Base-by-base conservation (phyloP, 2,888 invertebrate species). In the Pseudoips prasinana region DNA sequence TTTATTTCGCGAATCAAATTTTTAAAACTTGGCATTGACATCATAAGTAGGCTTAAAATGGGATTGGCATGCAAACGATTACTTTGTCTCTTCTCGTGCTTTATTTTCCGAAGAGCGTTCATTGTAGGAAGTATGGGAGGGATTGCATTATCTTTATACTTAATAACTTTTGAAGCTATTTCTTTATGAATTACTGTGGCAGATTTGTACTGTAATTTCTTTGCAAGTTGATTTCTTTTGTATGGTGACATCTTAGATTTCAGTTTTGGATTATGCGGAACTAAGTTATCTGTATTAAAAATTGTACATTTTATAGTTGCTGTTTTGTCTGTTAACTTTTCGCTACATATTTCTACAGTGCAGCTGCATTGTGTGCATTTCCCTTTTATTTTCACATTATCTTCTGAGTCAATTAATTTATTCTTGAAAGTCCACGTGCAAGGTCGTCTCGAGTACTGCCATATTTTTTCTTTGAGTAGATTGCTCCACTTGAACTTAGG, bases 401-500 rank as follows among this genome's bases (percentile, higher is more conserved):
- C 10, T 24, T 10, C 10, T 24, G 9, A 24, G 10, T 24, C 7
- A 8, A 23, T 25, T 25, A 25, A 25, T 25, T 25, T 25, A 25
- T 25, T 25, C 25, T 25, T 25, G 25, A 25, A 25, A 25, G 25
- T 25, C 25, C 25, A 25, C 25, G 25, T 25, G 25, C 25, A 25
- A 25, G 25, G 25, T 25, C 25, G 25, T 25, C 25, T 25, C 25
- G 25, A 25, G 25, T 25, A 25, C 25, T 25, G 25, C 25, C 25
- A 25, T 25, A 25, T 25, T 25, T 25, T 25, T 24, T 22, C 24
- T 22, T 30, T 30, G 10, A 30, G 18, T 17, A 30, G 30, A 30
- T 30, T 30, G 22, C 30, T 30, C 30, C 30, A 30, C 22, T 30
- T 30, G 24, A 24, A 30, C 24, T 30, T 30, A 22, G 30, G 30